Conservation (phyloP, 2,113 vertebrate species). For the Anoplopoma fimbria region DNA sequence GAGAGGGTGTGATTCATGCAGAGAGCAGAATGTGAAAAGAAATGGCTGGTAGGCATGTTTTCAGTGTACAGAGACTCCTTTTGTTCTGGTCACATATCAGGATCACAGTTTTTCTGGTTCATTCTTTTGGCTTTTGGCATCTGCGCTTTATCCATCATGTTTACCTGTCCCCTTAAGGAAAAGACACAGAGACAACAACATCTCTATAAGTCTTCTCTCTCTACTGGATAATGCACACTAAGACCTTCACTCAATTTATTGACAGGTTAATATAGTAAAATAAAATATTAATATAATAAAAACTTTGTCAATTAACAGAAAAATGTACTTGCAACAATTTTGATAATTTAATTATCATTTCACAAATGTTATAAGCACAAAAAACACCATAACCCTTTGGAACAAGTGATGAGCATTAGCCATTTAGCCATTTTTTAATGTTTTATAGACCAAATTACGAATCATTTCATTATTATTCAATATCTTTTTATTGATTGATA, state of each 20-base stretch:
- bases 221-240: background rate
- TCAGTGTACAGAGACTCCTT: background rate
- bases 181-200: background rate
- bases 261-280: background rate
- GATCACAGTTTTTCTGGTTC: constrained; percentile 1
- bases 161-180: background rate
- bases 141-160: background rate
- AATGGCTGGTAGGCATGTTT: constrained; percentile 28
- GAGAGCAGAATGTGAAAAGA: constrained; percentile 26
- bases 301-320: background rate
- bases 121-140: background rate
- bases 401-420: background rate
- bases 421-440: no score
- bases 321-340: background rate
- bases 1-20: constrained; percentile 22
- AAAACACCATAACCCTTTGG: background rate
- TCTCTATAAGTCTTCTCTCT: background rate
- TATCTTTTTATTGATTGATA: background rate
- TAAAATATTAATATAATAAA: no score
- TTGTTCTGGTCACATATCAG: constrained; percentile 29
- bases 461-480: no score
- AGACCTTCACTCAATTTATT: background rate
- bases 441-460: no score
- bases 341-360: background rate
- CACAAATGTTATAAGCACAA: background rate